Evolutionary conservation across 2,113 vertebrate genomes (phyloP).

Genomic region (Colossoma macropomum): DNA sequence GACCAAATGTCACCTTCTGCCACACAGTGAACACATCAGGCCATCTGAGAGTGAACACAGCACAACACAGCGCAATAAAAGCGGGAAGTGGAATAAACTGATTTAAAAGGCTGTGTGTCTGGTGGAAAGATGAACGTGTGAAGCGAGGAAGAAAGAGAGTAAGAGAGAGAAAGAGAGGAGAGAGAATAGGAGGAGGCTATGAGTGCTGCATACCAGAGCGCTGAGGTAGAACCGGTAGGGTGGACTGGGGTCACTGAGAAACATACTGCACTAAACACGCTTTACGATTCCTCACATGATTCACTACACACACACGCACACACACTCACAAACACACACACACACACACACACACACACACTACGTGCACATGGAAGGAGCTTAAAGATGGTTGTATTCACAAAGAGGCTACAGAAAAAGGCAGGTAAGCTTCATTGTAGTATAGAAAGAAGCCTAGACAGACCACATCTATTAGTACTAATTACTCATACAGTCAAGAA

Average conservation of each 20-base stretch:
- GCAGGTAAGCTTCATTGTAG: background rate
- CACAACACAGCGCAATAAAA: conserved; percentile 34
- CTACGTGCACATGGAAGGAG: background rate
- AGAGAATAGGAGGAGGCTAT: conserved; percentile 31
- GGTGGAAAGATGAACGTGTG: conserved; percentile 49
- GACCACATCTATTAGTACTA: background rate
- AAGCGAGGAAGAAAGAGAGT: conserved; percentile 32
- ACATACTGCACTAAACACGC: conserved; percentile 40
- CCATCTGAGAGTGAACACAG: conserved; percentile 5
- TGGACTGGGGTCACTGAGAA: conserved; percentile 47
- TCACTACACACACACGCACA: conserved; percentile 22
- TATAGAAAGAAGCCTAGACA: conserved; percentile 1
- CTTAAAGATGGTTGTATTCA: background rate
- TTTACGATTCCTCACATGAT: conserved; percentile 21
- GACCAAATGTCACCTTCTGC: conserved; percentile 52
- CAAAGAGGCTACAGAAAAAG: background rate
- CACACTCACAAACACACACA: conserved; percentile 29
- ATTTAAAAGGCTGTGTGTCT: conserved; percentile 53
- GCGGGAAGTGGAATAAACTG: conserved; percentile 46
- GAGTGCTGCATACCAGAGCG: conserved; percentile 54
- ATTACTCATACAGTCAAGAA: background rate
- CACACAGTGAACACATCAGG: conserved; percentile 12
- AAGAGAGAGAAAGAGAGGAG: background rate
- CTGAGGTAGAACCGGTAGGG: conserved; percentile 52
- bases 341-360: background rate